Base-by-base conservation (phyloP, 2,888 invertebrate species). In the Sthenelais limicola region DNA sequence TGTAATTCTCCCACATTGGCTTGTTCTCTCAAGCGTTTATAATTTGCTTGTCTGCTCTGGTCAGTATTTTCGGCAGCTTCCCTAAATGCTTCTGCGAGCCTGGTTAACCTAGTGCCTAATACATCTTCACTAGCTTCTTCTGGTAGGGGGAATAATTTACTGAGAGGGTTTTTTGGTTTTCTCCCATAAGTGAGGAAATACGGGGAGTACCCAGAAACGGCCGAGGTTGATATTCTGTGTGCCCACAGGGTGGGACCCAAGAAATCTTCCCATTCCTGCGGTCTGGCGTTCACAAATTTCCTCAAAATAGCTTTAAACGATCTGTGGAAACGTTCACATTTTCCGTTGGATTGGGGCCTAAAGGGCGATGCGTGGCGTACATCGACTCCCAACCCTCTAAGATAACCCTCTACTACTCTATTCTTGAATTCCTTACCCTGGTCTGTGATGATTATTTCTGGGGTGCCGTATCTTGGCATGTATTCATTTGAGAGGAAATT, bases 161-260 rank as follows among this genome's bases (percentile, higher is more conserved):
- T n/a, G n/a, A n/a, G n/a, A n/a, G n/a, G n/a, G n/a, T n/a, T n/a
- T n/a, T n/a, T n/a, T 38, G 68, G 51, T 7, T 68, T 21, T 21
- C 51, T 21, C n/a, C 51, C 68, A 49, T 51, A 51, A 15, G n/a
- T 18, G n/a, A 68, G 51, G 24, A 12, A 68, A 33, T 26, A 68
- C 3, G 68, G 68, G 5, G 68, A 26, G 33, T 32, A 68, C 7
- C 68, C 68, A 15, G 51, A 32, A 18, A 51, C 51, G 7, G 28
- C 18, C 1, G 68, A 68, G 1, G 33, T 51, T 3, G 51, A 24
- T 7, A 48, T 51, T 18, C 68, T 3, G 33, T 51, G 51, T 3
- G 68, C 68, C 30, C 30, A 68, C 9, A 68, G 48, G 28, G 68
- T 51, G 18, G n/a, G 28, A 24, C 51, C 51, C 32, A 68, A 48